A percentile compares a stretch with the other conserved stretches of the same genome.
Evolutionary conservation across 2,113 vertebrate genomes (phyloP).

Genomic region (Aix galericulata): DNA sequence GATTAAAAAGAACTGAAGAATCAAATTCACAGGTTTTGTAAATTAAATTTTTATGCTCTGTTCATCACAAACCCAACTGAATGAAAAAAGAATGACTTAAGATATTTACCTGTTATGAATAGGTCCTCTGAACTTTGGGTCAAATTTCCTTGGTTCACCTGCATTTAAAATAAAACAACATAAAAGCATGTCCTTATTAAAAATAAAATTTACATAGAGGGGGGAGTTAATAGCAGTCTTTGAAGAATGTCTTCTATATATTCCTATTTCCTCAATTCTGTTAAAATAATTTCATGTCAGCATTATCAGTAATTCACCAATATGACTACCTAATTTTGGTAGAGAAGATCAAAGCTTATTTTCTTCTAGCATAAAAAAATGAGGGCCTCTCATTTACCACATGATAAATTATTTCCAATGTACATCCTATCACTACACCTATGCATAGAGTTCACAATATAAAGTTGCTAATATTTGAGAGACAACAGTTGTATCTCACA

Average conservation of each 20-base stretch:
- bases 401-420: background rate
- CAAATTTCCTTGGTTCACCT: conserved; percentile 91
- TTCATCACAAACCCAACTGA: background rate
- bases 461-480: background rate
- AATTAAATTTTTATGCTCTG: background rate
- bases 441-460: background rate
- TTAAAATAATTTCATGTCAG: background rate
- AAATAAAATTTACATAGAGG: background rate
- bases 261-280: background rate
- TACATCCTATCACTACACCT: background rate
- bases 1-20: background rate
- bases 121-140: conserved; percentile 92
- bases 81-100: conserved; percentile 5
- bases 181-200: conserved; percentile 48
- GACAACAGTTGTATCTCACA: background rate
- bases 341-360: background rate
- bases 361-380: background rate
- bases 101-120: conserved; percentile 86
- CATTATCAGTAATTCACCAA: background rate
- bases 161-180: conserved; percentile 76
- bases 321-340: background rate
- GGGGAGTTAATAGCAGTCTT: background rate
- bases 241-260: background rate
- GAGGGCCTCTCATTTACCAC: background rate
- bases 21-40: background rate